phyloP scores from a whole-genome alignment of 2,888 invertebrate genomes.

The Periphyllus acericola region DNA sequence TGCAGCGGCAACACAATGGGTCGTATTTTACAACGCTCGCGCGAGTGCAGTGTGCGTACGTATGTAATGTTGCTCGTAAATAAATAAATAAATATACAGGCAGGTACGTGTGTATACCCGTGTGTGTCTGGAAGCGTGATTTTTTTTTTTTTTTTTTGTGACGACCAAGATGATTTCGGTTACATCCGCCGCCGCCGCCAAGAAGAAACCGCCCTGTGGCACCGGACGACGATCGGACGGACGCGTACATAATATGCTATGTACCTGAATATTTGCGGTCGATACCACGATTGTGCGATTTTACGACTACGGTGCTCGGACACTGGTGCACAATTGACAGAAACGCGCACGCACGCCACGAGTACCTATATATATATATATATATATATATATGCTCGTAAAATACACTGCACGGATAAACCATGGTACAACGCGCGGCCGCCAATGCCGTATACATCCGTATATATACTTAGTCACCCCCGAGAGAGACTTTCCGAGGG shows the following conservation, averaged over 20 bases:
- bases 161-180: neutral
- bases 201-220: too few species aligned
- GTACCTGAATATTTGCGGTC: neutral
- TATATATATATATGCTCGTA: too few species aligned
- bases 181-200: too few species aligned
- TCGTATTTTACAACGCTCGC: slow-evolving; percentile 40
- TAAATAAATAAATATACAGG: neutral
- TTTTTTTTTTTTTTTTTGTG: neutral
- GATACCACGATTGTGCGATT: neutral
- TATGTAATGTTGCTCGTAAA: neutral
- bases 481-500: slow-evolving; percentile 47
- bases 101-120: too few species aligned
- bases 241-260: neutral
- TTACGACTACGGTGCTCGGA: neutral
- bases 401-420: too few species aligned
- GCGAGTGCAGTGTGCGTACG: too few species aligned
- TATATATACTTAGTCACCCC: slow-evolving; percentile 25
- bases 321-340: neutral
- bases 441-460: too few species aligned
- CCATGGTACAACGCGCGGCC: too few species aligned
- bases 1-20: slow-evolving; percentile 16
- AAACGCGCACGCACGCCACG: neutral
- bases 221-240: neutral
- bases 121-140: too few species aligned
- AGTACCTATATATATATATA: too few species aligned